phyloP scores from a whole-genome alignment of 2,113 vertebrate genomes.

The Cyprinodon variegatus region DNA sequence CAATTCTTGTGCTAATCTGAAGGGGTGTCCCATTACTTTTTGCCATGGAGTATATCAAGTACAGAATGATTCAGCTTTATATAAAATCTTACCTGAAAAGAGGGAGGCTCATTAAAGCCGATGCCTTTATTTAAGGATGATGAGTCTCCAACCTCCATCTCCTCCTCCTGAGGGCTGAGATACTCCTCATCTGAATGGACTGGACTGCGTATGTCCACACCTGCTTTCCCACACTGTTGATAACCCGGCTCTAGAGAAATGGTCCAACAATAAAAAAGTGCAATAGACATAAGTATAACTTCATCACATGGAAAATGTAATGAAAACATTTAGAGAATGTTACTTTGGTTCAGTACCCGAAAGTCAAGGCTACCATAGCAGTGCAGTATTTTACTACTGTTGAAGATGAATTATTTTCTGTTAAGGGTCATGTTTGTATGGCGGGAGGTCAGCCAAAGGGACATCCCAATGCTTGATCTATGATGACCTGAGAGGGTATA shows the following conservation, averaged over 20 bases:
- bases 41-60: no score
- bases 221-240: slow-evolving; percentile 52
- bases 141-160: slow-evolving; percentile 78
- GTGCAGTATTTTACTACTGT: no score
- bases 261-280: not conserved
- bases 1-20: no score
- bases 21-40: no score
- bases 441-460: no score
- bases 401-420: slow-evolving; percentile 17
- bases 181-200: slow-evolving; percentile 89
- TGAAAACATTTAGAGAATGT: slow-evolving; percentile 29
- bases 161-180: slow-evolving; percentile 87
- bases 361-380: not conserved
- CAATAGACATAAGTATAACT: not conserved
- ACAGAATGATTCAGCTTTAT: not conserved
- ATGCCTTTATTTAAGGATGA: slow-evolving; percentile 68
- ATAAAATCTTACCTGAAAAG: slow-evolving; percentile 84
- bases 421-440: no score
- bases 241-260: slow-evolving; percentile 51
- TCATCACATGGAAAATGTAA: slow-evolving; percentile 1
- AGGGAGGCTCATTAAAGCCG: slow-evolving; percentile 84
- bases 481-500: no score
- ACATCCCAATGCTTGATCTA: no score
- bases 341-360: slow-evolving; percentile 37
- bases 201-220: slow-evolving; percentile 78